phyloP scores from a whole-genome alignment of 2,888 invertebrate species.

The Leucophenga montana region DNA sequence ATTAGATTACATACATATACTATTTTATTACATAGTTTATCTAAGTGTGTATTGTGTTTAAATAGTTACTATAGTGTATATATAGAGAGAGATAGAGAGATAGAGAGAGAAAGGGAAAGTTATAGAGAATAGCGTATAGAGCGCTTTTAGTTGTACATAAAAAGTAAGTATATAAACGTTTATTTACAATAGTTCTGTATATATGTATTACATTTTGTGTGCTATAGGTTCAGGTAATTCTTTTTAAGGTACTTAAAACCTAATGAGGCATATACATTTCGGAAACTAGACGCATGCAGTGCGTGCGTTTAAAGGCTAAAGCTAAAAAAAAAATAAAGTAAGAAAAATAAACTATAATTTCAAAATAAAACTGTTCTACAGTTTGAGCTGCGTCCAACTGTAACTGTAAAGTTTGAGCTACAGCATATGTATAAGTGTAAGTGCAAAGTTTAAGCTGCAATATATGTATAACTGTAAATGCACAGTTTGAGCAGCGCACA shows the following conservation, averaged over 20 bases:
- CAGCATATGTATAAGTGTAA: background rate
- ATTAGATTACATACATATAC: too few species aligned
- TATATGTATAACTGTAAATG: background rate
- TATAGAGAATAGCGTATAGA: conserved; percentile 7
- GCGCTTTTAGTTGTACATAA: background rate
- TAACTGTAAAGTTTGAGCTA: background rate
- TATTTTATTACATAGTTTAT: conserved; percentile 26
- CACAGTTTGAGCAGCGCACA: conserved; percentile 12
- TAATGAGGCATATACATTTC: conserved; percentile 38
- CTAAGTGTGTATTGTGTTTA: conserved; percentile 4
- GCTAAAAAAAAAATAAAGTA: too few species aligned
- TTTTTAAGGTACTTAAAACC: conserved; percentile 59
- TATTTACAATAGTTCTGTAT: conserved; percentile 7
- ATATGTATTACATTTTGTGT: conserved; percentile 37
- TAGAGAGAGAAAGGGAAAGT: background rate
- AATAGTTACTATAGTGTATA: background rate
- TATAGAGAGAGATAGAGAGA: background rate
- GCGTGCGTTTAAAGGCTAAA: conserved; percentile 1
- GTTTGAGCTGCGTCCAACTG: background rate
- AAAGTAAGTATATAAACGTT: background rate
- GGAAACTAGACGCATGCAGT: conserved; percentile 8
- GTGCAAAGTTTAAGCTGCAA: background rate
- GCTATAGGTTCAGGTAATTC: conserved; percentile 44
- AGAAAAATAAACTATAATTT: too few species aligned
- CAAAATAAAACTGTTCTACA: too few species aligned